phyloP scores from a whole-genome alignment of 2,113 vertebrate genomes.

The Agelaius phoeniceus region DNA sequence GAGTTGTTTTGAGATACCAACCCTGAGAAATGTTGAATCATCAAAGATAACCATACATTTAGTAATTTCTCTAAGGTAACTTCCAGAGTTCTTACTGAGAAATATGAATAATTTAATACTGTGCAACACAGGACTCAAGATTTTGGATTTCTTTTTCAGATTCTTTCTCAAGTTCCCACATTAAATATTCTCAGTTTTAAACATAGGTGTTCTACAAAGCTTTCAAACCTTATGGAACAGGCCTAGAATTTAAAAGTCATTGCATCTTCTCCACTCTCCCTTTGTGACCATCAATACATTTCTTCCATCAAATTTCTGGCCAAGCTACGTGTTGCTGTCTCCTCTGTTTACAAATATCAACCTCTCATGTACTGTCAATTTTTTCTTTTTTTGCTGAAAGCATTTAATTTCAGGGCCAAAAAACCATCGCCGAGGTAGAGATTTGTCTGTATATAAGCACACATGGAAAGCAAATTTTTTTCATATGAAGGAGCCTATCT shows the following conservation, averaged over 20 bases:
- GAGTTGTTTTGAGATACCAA: neutral
- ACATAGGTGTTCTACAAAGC: neutral
- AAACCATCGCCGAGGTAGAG: neutral
- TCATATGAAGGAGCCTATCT: neutral
- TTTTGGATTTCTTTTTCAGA: neutral
- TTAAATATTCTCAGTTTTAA: neutral
- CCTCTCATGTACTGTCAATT: neutral
- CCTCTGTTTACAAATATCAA: neutral
- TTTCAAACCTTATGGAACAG: neutral
- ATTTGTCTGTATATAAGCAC: neutral
- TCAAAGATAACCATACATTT: neutral
- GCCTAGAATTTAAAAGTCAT: neutral
- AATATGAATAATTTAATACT: neutral
- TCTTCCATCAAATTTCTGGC: neutral
- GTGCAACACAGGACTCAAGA: neutral
- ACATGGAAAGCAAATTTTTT: neutral
- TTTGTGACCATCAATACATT: neutral
- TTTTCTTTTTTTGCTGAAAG: neutral
- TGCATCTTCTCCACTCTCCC: neutral
- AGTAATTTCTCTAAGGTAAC: neutral
- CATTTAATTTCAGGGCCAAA: neutral
- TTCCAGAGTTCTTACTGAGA: neutral
- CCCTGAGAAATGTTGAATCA: neutral
- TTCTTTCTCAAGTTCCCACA: neutral
- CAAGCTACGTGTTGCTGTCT: neutral